Conservation (phyloP, 2,888 invertebrate species). For the Nomada ferruginata region DNA sequence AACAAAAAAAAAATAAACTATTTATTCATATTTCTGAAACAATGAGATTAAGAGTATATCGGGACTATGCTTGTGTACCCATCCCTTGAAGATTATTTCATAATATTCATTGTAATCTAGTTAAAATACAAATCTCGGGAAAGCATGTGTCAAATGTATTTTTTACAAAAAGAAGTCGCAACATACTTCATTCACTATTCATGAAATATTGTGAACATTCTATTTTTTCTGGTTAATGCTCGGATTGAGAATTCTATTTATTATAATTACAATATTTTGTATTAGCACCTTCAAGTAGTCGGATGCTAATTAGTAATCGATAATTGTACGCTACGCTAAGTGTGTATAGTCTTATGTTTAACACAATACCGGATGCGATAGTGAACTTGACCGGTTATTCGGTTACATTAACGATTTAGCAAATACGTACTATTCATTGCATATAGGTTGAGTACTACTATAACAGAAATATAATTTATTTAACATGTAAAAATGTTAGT, state of each 20-base stretch:
- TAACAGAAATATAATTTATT: slow-evolving; percentile 17
- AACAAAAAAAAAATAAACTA: slow-evolving; percentile 55
- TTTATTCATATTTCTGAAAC: slow-evolving; percentile 60
- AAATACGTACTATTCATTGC: too few relatives aligned
- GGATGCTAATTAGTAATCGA: slow-evolving; percentile 12
- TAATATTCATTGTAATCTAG: slow-evolving; percentile 31
- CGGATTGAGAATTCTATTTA: slow-evolving; percentile 21
- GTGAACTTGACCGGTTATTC: not conserved
- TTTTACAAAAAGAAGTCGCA: not conserved
- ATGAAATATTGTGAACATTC: slow-evolving; percentile 19
- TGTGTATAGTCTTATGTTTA: not conserved
- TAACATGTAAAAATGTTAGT: slow-evolving; percentile 27
- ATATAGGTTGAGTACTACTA: slow-evolving; percentile 6
- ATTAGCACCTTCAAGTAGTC: not conserved
- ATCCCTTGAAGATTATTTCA: slow-evolving; percentile 49
- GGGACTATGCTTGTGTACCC: slow-evolving; percentile 35
- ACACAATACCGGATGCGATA: too few relatives aligned
- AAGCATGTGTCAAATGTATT: slow-evolving; percentile 13
- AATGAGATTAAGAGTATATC: slow-evolving; percentile 26
- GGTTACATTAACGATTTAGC: too few relatives aligned
- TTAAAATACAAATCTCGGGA: slow-evolving; percentile 7
- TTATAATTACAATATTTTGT: slow-evolving; percentile 6
- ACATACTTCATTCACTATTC: slow-evolving; percentile 9
- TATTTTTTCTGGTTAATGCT: slow-evolving; percentile 27
- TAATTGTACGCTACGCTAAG: slow-evolving; percentile 3